Evolutionary conservation across 64 coral and sea anemone species (phyloP).

Genomic region (Pachyseris speciosa): DNA sequence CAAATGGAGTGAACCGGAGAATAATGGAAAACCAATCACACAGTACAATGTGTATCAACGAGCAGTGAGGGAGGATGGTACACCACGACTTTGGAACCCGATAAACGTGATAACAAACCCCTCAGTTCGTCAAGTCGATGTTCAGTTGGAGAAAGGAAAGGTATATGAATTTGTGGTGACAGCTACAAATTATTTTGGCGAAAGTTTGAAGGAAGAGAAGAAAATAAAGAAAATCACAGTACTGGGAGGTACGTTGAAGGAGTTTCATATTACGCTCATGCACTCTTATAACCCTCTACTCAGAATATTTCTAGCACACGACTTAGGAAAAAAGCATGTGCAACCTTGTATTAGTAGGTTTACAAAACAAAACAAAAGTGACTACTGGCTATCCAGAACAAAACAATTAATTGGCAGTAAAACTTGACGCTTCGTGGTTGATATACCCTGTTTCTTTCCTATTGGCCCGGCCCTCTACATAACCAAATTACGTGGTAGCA

Average conservation of each 20-base stretch:
- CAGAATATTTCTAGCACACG: too few species aligned
- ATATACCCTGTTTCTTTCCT: too few species aligned
- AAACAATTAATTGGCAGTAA: too few species aligned
- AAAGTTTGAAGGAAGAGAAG: not conserved
- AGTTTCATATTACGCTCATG: not conserved
- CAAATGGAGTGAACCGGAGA: not conserved
- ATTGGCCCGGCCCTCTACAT: too few species aligned
- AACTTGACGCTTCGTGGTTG: too few species aligned
- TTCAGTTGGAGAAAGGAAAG: not conserved
- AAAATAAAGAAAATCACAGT: not conserved
- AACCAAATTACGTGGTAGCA: too few species aligned
- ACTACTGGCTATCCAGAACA: too few species aligned
- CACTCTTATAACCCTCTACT: too few species aligned
- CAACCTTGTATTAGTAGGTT: too few species aligned
- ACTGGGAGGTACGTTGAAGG: not conserved
- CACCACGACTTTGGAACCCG: not conserved
- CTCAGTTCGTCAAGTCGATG: not conserved
- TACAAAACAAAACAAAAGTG: too few species aligned
- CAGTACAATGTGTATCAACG: conserved; percentile 9
- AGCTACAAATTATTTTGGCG: not conserved
- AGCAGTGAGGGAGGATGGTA: not conserved
- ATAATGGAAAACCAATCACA: not conserved
- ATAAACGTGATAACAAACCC: too few species aligned
- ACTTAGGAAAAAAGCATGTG: too few species aligned
- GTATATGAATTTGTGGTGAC: not conserved